phyloP scores from a whole-genome alignment of 2,113 vertebrate genomes.

The Burhinus oedicnemus region DNA sequence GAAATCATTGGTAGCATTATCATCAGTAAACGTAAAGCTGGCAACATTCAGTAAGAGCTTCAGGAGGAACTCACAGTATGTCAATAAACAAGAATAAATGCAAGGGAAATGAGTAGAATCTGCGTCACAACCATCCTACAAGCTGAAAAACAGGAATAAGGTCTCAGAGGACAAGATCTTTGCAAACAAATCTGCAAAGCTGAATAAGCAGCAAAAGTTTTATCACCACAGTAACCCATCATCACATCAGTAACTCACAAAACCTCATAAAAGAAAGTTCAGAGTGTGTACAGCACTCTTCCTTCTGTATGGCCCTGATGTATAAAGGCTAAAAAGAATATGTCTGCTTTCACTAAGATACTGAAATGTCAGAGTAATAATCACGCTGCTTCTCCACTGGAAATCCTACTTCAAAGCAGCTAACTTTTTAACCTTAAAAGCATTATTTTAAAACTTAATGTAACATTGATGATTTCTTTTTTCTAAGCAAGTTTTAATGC shows the following conservation, averaged over 20 bases:
- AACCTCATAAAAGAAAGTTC: not conserved
- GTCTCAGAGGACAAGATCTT: conserved; percentile 23
- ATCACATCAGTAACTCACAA: not conserved
- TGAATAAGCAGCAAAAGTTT: not conserved
- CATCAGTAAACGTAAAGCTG: not conserved
- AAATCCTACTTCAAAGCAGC: not conserved
- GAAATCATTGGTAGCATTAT: not conserved
- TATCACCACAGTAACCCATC: conserved; percentile 4
- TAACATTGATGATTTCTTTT: not conserved
- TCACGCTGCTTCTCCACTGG: not conserved
- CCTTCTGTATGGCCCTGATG: not conserved
- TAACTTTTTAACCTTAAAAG: not conserved
- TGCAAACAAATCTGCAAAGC: conserved; percentile 1
- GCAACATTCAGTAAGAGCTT: not conserved
- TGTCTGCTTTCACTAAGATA: not conserved
- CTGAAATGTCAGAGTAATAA: not conserved
- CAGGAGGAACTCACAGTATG: not conserved
- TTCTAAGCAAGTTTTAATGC: not conserved
- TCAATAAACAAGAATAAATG: conserved; percentile 27
- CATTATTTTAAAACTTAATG: not conserved
- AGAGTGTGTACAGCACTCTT: not conserved
- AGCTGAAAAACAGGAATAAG: conserved; percentile 29
- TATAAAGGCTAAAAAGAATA: not conserved
- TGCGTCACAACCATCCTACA: conserved; percentile 12
- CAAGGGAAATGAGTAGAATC: not conserved